Conservation (phyloP, 2,797 vertebrate genomes). For the Liparis tanakae region DNA sequence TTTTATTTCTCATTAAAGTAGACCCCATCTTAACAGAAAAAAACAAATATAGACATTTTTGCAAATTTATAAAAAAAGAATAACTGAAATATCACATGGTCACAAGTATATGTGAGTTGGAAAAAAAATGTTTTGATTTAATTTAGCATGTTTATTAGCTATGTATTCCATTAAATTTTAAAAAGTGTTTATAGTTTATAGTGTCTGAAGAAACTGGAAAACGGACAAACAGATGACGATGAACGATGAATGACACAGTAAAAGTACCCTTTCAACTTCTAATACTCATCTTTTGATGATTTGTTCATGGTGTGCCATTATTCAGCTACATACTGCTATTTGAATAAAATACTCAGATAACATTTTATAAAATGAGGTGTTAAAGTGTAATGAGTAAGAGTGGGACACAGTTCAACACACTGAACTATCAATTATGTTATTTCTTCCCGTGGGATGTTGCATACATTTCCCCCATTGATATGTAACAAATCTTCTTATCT, state of each 20-base stretch:
- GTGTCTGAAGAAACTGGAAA: constrained; percentile 21
- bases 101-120: too few relatives aligned
- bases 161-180: too few relatives aligned
- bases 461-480: not conserved
- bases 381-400: not conserved
- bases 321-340: not conserved
- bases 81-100: too few relatives aligned
- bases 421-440: not conserved
- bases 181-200: too few relatives aligned
- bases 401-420: not conserved
- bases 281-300: not conserved
- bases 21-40: too few relatives aligned
- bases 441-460: not conserved
- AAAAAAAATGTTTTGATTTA: too few relatives aligned
- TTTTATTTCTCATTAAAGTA: too few relatives aligned
- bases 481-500: not conserved
- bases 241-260: not conserved
- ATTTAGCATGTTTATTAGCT: too few relatives aligned
- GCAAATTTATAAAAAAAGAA: too few relatives aligned
- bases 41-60: too few relatives aligned
- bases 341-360: not conserved
- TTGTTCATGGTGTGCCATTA: not conserved
- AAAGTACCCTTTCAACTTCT: not conserved
- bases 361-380: not conserved
- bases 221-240: not conserved